phyloP scores from a whole-genome alignment of 2,797 vertebrate genomes.

The Mycteria americana region DNA sequence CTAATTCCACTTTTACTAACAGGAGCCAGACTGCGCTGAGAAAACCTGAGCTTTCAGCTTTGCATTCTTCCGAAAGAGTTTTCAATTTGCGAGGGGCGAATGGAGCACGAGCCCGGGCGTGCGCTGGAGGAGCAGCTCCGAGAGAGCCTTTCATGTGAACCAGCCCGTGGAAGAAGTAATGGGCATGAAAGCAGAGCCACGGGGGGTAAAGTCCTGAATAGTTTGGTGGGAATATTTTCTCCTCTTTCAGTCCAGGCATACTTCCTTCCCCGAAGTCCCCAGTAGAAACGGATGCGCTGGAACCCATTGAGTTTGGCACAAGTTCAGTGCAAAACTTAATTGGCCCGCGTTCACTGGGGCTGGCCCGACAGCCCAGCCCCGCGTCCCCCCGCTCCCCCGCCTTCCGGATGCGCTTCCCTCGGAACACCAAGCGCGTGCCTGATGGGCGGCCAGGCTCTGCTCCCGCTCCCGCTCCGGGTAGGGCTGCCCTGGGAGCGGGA shows the following conservation, averaged over 20 bases:
- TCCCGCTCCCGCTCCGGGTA: rapidly evolving
- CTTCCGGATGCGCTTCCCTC: not conserved
- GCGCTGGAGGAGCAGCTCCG: not conserved
- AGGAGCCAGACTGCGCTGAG: not conserved
- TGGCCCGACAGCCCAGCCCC: not conserved
- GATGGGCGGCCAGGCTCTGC: not conserved
- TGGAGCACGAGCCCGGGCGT: not conserved
- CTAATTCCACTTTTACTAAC: not conserved
- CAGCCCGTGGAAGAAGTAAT: rapidly evolving
- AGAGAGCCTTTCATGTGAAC: not conserved
- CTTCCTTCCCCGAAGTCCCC: not conserved
- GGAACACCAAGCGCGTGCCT: not conserved
- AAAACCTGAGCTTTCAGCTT: not conserved
- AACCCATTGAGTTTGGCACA: not conserved
- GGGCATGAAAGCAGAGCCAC: not conserved
- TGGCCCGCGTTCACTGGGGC: not conserved
- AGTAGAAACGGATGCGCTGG: not conserved
- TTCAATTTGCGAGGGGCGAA: not conserved
- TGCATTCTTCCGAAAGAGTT: not conserved
- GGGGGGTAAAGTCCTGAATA: not conserved
- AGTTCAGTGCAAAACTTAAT: not conserved
- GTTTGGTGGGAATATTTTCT: not conserved
- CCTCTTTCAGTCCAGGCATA: not conserved
- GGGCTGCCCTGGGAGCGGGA: not conserved
- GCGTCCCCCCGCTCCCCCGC: too few relatives aligned